Conservation (phyloP, 1,140 invertebrate genomes). For the Drosophila auraria region DNA sequence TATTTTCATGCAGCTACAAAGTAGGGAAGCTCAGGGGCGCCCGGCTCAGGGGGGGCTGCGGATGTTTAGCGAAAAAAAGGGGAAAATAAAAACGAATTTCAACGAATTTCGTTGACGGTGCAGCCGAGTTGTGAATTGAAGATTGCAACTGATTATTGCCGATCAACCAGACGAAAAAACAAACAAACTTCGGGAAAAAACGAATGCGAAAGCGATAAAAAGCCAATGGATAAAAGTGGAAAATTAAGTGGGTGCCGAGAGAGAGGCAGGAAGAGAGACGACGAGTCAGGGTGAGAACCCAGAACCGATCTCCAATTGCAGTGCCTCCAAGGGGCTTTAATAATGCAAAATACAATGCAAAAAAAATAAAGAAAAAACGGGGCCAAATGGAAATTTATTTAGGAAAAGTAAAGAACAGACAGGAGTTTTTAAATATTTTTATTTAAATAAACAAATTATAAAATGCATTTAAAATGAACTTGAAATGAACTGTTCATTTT, state of each 20-base stretch:
- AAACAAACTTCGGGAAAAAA: constrained; percentile 5
- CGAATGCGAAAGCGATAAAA: neutral
- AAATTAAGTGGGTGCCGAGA: constrained; percentile 11
- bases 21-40: constrained; percentile 10
- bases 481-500: too few species aligned
- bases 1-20: constrained; percentile 54
- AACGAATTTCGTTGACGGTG: constrained; percentile 42
- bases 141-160: constrained; percentile 36
- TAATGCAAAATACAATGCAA: neutral
- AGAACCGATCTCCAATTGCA: neutral
- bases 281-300: neutral
- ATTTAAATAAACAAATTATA: too few species aligned
- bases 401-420: too few species aligned
- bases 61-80: constrained; percentile 22
- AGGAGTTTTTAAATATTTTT: too few species aligned
- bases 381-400: too few species aligned
- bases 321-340: neutral
- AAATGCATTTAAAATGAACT: too few species aligned
- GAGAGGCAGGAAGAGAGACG: constrained; percentile 12
- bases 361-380: neutral
- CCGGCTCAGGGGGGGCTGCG: neutral
- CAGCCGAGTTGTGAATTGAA: constrained; percentile 30
- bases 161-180: constrained; percentile 20
- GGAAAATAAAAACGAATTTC: neutral
- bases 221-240: constrained; percentile 11